Conservation (phyloP, 2,113 vertebrate species). For the Mustela nigripes region DNA sequence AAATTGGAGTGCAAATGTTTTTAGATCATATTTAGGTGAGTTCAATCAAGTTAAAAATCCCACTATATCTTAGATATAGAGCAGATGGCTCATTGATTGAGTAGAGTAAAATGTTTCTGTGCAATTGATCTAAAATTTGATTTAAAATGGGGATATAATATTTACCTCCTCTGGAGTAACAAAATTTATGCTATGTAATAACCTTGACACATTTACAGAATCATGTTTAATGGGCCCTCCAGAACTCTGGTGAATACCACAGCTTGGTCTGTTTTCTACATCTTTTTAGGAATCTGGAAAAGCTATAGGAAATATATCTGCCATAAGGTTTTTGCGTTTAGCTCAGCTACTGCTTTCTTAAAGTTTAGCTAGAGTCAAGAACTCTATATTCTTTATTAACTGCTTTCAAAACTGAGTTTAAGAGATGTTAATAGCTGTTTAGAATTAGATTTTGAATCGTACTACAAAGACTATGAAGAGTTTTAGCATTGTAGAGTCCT, state of each 20-base stretch:
- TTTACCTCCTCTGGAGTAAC: neutral
- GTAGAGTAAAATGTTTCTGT: slow-evolving; percentile 26
- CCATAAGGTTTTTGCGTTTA: slow-evolving; percentile 26
- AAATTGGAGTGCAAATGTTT: slow-evolving; percentile 5
- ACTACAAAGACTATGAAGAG: neutral
- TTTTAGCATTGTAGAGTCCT: neutral
- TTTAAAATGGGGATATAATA: neutral
- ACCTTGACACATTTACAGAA: neutral
- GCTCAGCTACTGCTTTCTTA: neutral
- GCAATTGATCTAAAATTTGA: neutral
- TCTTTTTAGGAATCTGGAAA: slow-evolving; percentile 53
- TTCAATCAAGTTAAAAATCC: slow-evolving; percentile 39
- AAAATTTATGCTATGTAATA: slow-evolving; percentile 11
- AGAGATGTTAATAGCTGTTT: slow-evolving; percentile 9
- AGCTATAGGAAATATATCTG: neutral
- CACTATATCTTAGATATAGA: neutral
- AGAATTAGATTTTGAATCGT: slow-evolving; percentile 16
- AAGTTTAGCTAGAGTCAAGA: slow-evolving; percentile 24
- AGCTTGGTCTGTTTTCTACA: slow-evolving; percentile 38
- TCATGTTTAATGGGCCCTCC: neutral
- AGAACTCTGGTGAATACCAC: neutral
- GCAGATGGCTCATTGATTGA: slow-evolving; percentile 16
- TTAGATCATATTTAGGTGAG: slow-evolving; percentile 29
- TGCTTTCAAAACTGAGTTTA: slow-evolving; percentile 25
- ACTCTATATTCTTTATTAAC: neutral